phyloP scores from a whole-genome alignment of 2,113 vertebrate genomes.

The Apus apus region DNA sequence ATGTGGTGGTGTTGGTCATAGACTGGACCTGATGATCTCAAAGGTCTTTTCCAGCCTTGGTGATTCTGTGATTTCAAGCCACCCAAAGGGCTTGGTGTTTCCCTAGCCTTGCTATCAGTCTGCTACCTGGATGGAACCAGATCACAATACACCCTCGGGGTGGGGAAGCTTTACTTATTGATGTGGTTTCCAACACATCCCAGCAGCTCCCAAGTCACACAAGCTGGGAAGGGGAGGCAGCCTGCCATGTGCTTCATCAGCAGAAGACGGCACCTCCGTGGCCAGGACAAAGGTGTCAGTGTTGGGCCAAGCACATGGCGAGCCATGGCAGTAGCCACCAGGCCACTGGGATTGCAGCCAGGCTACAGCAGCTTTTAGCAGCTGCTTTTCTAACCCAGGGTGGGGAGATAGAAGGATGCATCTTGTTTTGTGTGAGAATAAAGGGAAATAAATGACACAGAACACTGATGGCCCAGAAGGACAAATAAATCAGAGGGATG shows the following conservation, averaged over 20 bases:
- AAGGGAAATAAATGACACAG: neutral
- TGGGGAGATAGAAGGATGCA: neutral
- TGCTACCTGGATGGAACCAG: fast-evolving
- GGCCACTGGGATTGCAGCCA: neutral
- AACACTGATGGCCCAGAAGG: neutral
- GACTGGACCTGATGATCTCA: too few species aligned
- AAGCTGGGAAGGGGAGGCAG: neutral
- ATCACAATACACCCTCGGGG: neutral
- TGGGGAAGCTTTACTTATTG: neutral
- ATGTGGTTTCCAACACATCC: neutral
- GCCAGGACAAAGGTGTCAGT: neutral
- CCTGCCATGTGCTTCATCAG: fast-evolving
- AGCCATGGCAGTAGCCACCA: neutral
- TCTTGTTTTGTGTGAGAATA: neutral
- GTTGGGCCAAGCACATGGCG: fast-evolving
- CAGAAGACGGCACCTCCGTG: neutral
- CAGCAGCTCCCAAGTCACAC: neutral
- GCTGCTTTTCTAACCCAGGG: fast-evolving
- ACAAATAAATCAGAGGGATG: constrained; percentile 47
- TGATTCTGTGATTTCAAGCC: too few species aligned
- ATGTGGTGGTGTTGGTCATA: too few species aligned
- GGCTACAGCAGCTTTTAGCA: neutral
- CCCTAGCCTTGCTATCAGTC: too few species aligned
- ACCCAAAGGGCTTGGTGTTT: neutral
- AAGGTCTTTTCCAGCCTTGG: too few species aligned